A percentile compares a stretch with the other conserved stretches of the same genome.
Evolutionary conservation across 2,888 invertebrate genomes (phyloP).

Genomic region (Operophtera brumata): DNA sequence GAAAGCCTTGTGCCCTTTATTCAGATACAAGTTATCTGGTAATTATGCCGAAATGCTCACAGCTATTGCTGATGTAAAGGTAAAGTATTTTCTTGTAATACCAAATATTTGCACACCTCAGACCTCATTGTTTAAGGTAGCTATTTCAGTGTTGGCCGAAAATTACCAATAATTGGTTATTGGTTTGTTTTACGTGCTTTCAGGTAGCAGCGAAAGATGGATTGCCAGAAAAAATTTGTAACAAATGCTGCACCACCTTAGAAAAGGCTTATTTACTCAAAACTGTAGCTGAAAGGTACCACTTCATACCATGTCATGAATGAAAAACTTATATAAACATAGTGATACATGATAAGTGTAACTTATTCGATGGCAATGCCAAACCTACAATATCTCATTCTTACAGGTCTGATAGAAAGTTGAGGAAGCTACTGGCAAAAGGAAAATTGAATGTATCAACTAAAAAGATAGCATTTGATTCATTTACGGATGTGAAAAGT

Average conservation of each 20-base stretch:
- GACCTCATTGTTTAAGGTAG: not conserved
- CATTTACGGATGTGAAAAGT: conserved; percentile 73
- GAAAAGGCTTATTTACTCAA: conserved; percentile 74
- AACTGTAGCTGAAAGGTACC: conserved; percentile 76
- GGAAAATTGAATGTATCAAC: conserved; percentile 53
- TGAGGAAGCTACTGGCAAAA: conserved; percentile 57
- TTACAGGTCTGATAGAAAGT: conserved; percentile 63
- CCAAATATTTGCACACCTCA: no score
- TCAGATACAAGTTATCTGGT: conserved; percentile 72
- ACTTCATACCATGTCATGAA: not conserved
- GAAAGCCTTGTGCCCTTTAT: conserved; percentile 69
- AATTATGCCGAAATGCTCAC: conserved; percentile 79
- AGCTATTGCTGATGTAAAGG: conserved; percentile 75
- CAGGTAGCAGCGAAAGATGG: conserved; percentile 72
- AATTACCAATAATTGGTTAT: not conserved
- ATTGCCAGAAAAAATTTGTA: conserved; percentile 72
- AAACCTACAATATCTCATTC: no score
- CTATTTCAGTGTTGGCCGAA: no score
- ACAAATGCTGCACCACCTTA: conserved; percentile 68
- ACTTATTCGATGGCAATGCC: not conserved
- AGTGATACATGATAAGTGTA: no score
- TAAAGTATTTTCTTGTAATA: conserved; percentile 28
- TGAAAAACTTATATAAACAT: no score
- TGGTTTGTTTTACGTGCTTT: conserved; percentile 14
- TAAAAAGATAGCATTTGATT: conserved; percentile 74